Evolutionary conservation across 1,140 invertebrate genomes (phyloP).

Genomic region (Diachasma alloeum): DNA sequence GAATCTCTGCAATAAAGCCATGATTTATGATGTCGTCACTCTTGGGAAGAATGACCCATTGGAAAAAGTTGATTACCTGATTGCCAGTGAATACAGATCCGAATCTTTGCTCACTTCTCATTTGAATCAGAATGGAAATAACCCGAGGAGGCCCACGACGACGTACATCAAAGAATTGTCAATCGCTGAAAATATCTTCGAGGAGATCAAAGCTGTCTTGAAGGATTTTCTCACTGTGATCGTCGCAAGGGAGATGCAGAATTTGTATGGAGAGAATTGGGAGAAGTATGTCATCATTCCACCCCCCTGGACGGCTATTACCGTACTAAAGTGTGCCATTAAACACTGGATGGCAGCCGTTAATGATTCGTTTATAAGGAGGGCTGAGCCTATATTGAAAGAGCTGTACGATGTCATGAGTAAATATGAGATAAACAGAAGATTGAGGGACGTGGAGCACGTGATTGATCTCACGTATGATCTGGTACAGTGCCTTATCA

Average conservation of each 20-base stretch:
- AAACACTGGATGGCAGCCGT: constrained; percentile 60
- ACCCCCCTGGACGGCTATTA: constrained; percentile 55
- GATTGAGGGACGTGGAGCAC: constrained; percentile 39
- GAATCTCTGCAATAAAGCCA: constrained; percentile 61
- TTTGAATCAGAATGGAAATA: background rate
- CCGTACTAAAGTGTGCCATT: constrained; percentile 54
- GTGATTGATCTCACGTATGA: constrained; percentile 42
- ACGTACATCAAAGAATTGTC: constrained; percentile 36
- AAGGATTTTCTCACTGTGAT: constrained; percentile 46
- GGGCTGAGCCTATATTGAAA: constrained; percentile 39
- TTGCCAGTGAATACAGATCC: constrained; percentile 2
- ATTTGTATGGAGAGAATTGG: constrained; percentile 54
- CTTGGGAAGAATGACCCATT: constrained; percentile 48
- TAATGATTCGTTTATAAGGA: constrained; percentile 45
- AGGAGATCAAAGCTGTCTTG: constrained; percentile 44
- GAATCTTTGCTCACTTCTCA: constrained; percentile 15
- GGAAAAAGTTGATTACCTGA: constrained; percentile 50
- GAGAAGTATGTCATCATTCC: constrained; percentile 47
- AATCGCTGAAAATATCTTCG: constrained; percentile 46
- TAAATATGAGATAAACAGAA: constrained; percentile 34
- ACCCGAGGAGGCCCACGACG: background rate
- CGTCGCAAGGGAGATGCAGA: constrained; percentile 52
- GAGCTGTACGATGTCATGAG: constrained; percentile 44
- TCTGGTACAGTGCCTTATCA: constrained; percentile 45
- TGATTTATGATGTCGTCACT: constrained; percentile 50